These are phyloP conservation scores for Drosophila limbata DNA, from an alignment of 2,888 invertebrate species.

Conservation along the genomic window DNA sequence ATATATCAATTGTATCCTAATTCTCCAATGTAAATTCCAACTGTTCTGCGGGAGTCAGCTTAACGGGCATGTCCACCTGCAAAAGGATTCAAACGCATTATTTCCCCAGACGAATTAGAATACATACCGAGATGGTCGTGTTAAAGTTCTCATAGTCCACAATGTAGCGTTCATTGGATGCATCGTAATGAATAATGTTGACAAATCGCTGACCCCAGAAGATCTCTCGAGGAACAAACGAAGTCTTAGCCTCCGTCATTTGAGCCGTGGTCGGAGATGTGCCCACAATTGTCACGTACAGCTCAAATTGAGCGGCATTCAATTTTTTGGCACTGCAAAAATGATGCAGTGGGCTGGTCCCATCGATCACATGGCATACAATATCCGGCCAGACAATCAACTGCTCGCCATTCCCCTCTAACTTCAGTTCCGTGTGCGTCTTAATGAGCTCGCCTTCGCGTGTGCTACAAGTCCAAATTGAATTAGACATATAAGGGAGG, in stretches of 20 bases:
- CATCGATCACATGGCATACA: slow-evolving; percentile 93
- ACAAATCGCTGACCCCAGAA: slow-evolving; percentile 94
- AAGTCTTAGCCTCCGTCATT: slow-evolving; percentile 90
- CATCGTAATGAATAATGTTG: slow-evolving; percentile 88
- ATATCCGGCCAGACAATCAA: slow-evolving; percentile 95
- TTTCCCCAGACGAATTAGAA: neutral
- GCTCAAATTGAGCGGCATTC: slow-evolving; percentile 90
- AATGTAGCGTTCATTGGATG: slow-evolving; percentile 87
- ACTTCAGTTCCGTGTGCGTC: slow-evolving; percentile 89
- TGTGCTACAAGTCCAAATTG: slow-evolving; percentile 65
- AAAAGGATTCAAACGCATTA: neutral
- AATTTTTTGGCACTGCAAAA: slow-evolving; percentile 91
- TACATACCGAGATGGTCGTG: slow-evolving; percentile 81
- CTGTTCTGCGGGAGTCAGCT: slow-evolving; percentile 7
- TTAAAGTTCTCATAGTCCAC: slow-evolving; percentile 85
- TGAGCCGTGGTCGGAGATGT: slow-evolving; percentile 92
- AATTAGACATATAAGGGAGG: neutral
- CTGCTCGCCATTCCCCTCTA: slow-evolving; percentile 88
- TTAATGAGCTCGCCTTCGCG: slow-evolving; percentile 91
- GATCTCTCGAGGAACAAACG: slow-evolving; percentile 92
- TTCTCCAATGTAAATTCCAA: neutral
- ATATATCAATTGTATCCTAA: slow-evolving; percentile 1
- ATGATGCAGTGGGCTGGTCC: slow-evolving; percentile 91
- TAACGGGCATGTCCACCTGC: slow-evolving; percentile 75
- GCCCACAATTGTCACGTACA: slow-evolving; percentile 93